Base-by-base conservation (phyloP, 2,888 invertebrate genomes). In the Iphiclides podalirius region DNA sequence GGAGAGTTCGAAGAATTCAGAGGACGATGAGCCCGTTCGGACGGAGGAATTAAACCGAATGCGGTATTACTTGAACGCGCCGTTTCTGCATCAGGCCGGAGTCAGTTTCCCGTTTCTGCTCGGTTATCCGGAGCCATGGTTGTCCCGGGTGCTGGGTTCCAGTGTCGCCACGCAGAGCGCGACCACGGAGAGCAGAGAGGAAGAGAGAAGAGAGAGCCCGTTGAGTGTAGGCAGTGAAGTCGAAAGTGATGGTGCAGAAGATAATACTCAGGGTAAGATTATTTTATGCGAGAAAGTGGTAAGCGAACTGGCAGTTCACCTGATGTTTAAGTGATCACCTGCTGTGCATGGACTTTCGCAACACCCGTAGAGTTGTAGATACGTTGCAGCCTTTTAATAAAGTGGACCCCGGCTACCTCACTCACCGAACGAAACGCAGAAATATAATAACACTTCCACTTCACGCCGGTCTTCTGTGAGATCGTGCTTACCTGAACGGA, bases 71-170 rank as follows among this genome's bases (percentile, higher is more conserved):
- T 71, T 82, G 11, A 80, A 80, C 41, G 69, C 86, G 57, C 85
- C 88, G 39, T 82, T 89, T 67, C 67, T 88, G 31, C 87, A 73
- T 39, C 75, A 87, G 61, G 86, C 80, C 66, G 83, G 82, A 6
- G 71, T 72, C n/a, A 73, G 72, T 46, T 88, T 89, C 58, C 89
- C 89, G 0, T 85, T 89, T 60, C 53, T 89, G 26, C 61, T 89
- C 7, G 83, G 84, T 0, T 89, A 89, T 52, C 79, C 83, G 3
- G 88, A 89, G 52, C 87, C 88, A 13, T 89, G 88, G 89, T 47
- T 89, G 53, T 68, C 78, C 4, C 73, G 86, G 54, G 74, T 88
- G 47, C 62, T 89, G 35, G 74, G 73, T 0, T 60, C 57, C 11
- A 61, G 66, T 43, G 53, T 53, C 6, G 74, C 75, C 0, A 65